Base-by-base conservation (phyloP, 2,113 vertebrate species). In the Mystacornis crossleyi region DNA sequence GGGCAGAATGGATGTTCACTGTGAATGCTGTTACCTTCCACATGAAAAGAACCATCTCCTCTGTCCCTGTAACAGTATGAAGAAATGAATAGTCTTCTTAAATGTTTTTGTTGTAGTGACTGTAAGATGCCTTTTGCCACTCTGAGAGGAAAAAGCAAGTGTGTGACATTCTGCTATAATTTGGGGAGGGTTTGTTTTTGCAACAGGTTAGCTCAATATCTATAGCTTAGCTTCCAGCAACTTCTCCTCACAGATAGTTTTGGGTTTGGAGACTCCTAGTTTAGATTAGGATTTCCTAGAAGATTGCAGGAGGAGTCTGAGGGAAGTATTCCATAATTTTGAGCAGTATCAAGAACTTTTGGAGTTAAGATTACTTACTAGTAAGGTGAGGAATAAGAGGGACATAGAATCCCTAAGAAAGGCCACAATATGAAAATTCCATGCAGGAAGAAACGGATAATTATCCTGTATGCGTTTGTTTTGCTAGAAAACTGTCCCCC, bases 391-490 rank as follows among this genome's bases (percentile, higher is more conserved):
- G 36, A 38, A 12, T 36, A 73, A 78, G 20, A 17, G 16, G 7
- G 31, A 36, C 10, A 6, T 2, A 53, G 17, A 70, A 70, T 53
- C 38, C 7, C 11, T 57, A 61, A 5, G 3, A 70, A 78, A 77
- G 58, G 4, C 5, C 9, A 71, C 51, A 70, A 70, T 38, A 38
- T 10, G 14, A 69, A 65, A 84, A 54, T 40, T 17, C 25, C 7
- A 4, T 77, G 13, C 0, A 4, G 36, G 23, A 55, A 45, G 20
- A 92, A 87, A 53, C 8, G 29, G 29, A 42, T 78, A 69, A 66
- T 48, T 20, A 36, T 18, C 25, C 65, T 23, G 1, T 33, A 28
- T 54, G 40, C 3, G 7, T 42, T 80, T 0, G 0, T 60, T 45
- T 64, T 84, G 6, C 42, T 70, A 28, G 28, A 74, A 77, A 74